A percentile compares a stretch with the other conserved stretches of the same genome.
Evolutionary conservation across 2,113 vertebrate species (phyloP).

Genomic region (Ploceus nigricollis): DNA sequence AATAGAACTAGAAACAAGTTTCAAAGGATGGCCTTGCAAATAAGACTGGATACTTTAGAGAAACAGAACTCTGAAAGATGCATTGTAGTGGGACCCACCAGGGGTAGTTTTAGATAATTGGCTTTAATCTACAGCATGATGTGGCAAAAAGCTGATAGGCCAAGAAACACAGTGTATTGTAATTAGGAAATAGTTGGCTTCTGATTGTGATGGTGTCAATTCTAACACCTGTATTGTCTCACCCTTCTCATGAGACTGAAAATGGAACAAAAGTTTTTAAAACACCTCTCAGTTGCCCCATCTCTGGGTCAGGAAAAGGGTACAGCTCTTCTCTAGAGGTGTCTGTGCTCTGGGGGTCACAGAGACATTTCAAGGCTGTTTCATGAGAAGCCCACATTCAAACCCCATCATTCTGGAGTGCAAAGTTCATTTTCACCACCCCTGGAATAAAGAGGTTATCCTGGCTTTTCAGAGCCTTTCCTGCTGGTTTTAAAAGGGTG

Average conservation of each 20-base stretch:
- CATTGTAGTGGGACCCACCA: background rate
- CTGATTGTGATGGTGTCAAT: background rate
- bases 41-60: background rate
- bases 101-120: background rate
- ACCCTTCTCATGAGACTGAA: background rate
- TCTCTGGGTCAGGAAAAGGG: background rate
- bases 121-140: background rate
- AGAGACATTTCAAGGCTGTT: background rate
- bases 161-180: background rate
- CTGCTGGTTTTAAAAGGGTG: background rate
- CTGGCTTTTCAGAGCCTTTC: background rate
- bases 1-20: background rate
- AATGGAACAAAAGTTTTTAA: background rate
- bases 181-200: background rate
- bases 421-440: background rate
- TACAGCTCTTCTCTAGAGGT: background rate
- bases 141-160: background rate
- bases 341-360: background rate
- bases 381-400: no score
- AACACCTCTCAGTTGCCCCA: background rate
- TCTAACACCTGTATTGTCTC: background rate
- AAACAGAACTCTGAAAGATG: background rate
- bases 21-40: background rate
- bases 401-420: rapidly evolving
- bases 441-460: background rate